Evolutionary conservation across 1,140 invertebrate genomes (phyloP).

Genomic region (Planococcus citri): DNA sequence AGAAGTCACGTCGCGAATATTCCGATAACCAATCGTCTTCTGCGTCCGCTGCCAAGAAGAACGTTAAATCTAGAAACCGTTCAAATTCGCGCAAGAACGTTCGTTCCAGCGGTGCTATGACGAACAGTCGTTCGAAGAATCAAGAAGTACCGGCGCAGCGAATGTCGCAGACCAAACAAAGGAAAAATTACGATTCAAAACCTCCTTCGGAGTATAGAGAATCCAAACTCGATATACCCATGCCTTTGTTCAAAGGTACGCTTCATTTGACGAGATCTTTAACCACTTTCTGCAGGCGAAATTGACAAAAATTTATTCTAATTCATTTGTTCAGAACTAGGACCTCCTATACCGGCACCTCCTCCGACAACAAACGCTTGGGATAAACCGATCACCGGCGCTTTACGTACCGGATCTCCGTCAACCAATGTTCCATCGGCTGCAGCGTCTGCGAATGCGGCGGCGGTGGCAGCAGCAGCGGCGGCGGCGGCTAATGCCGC

Average conservation of each 20-base stretch:
- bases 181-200: not conserved
- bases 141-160: not conserved
- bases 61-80: not conserved
- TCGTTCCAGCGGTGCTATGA: not conserved
- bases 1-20: not conserved
- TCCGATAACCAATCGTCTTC: not conserved
- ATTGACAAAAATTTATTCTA: conserved; percentile 22
- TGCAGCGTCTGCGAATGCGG: not conserved
- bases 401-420: conserved; percentile 42
- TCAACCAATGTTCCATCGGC: conserved; percentile 24
- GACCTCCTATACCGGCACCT: conserved; percentile 39
- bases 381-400: conserved; percentile 65
- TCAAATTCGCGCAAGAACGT: not conserved
- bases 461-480: not conserved
- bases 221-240: not conserved
- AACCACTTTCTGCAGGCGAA: not conserved
- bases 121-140: not conserved
- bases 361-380: conserved; percentile 63
- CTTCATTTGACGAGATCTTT: not conserved
- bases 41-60: not conserved
- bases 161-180: not conserved
- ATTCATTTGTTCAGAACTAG: not conserved
- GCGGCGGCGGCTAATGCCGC: conserved; percentile 1
- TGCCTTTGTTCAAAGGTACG: not conserved
- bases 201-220: not conserved